Evolutionary conservation across 1,140 invertebrate genomes (phyloP), one percentile per base, ranked within the genome.

Genomic region (Leptinotarsa texana): DNA sequence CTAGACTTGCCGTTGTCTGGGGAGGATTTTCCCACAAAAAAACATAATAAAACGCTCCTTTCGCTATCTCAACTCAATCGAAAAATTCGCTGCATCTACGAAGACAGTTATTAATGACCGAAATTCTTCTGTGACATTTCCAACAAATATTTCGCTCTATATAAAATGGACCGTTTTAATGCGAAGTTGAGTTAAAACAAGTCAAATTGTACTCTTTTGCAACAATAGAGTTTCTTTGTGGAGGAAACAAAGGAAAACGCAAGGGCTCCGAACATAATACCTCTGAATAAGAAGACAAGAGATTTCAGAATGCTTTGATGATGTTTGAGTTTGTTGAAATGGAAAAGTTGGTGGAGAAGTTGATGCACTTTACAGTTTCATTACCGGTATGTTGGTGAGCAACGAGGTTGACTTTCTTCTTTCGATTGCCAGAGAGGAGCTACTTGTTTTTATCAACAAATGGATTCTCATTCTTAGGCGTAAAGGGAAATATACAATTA

Each of bases 51-150:
- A 57, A 57, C n/a, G 17, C 17, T 15, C 15, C 13, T 57, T 57
- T 17, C 51, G 51, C 51, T 57, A 57, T 57, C 51, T 18, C 51
- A 22, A 33, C 63, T 65, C 71, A 73, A 76, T 72, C 63, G 66
- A 13, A 70, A 70, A 70, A 70, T 61, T 22, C 69, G 47, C 49
- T 13, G 49, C 18, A n/a, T 69, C 67, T 69, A 42, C 27, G 67
- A 48, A 18, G 69, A 70, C n/a, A 57, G 24, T 51, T 70, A 70
- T 57, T 70, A 70, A 70, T 70, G 49, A 70, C 33, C 13, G 13
- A 48, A 70, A 70, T 70, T 70, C 47, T 70, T 70, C 69, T 2
- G 69, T 70, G 69, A 70, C 69, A 70, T 70, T 70, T 70, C 51
- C 33, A 57, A 21, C 69, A 48, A 70, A 48, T 48, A 61, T 70